Evolutionary conservation across 2,888 invertebrate genomes (phyloP), one percentile per base, ranked within the genome.

Genomic region (Stomorhina lunata): DNA sequence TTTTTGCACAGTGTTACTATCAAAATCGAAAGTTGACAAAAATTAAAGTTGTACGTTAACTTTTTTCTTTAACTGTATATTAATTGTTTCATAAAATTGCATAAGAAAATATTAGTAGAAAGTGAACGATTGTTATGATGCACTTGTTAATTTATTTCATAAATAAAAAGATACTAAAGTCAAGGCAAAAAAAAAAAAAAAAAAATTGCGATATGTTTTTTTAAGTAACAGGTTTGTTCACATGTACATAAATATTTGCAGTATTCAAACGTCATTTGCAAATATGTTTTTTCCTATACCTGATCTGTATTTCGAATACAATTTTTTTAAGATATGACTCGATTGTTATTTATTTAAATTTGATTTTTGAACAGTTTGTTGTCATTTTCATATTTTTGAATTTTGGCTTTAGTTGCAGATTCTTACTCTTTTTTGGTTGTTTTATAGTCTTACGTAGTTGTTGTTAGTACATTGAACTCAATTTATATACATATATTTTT

Each of bases 391-490:
- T 37, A 55, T 37, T 17, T 37, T 25, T 10, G 22, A 17, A 48
- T 34, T 9, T 34, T 55, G 10, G 37, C 10, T 59, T 53, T 37
- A n/a, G 45, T 71, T 81, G 77, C 34, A 65, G 50, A 66, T 76
- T 76, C 43, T 32, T 55, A 50, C 59, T 29, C 25, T 72, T 17
- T 48, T 22, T 17, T 50, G 32, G 17, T 45, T 34, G 20, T 27
- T 55, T n/a, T 20, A 48, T 17, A 32, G 15, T 12, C 12, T 2
- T 66, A 15, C 10, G 7, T 37, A 45, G 59, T 57, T 80, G 73
- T 55, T 43, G 57, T 77, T 71, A 65, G 77, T 77, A 43, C 66
- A 61, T 77, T 81, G 81, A 81, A 81, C 81, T 77, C 77, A 65
- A 61, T 65, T 63, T 55, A 6, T 27, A 10, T 45, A 59, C 43